A percentile compares a stretch with the other conserved stretches of the same genome.
Evolutionary conservation across 2,113 vertebrate species (phyloP).

Genomic region (Sardina pilchardus): DNA sequence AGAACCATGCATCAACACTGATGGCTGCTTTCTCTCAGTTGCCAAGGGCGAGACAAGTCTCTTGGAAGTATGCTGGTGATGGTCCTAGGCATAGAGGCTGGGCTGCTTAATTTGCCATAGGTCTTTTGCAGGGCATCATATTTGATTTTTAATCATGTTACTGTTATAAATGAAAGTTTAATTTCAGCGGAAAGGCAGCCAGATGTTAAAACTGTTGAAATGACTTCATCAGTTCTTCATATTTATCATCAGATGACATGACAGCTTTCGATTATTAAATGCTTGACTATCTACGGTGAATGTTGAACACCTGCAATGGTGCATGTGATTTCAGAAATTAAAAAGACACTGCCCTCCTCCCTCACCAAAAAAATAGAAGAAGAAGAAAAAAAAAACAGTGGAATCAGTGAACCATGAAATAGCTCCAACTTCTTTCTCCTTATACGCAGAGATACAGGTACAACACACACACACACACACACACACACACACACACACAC

Average conservation of each 20-base stretch:
- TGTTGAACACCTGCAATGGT: not conserved
- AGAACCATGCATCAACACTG: not conserved
- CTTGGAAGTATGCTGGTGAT: not conserved
- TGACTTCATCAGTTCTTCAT: not conserved
- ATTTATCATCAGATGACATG: not conserved
- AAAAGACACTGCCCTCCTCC: not conserved
- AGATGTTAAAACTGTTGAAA: not conserved
- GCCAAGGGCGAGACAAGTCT: not conserved
- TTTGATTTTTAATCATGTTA: not conserved
- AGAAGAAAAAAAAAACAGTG: conserved; percentile 71
- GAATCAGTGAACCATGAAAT: conserved; percentile 71
- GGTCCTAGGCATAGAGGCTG: not conserved
- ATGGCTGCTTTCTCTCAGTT: not conserved
- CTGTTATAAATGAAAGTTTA: not conserved
- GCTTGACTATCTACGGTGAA: not conserved
- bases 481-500: conserved; percentile 3
- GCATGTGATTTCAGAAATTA: not conserved
- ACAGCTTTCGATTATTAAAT: not conserved
- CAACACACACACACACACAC: conserved; percentile 42
- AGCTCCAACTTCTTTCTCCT: conserved; percentile 58
- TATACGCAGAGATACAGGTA: conserved; percentile 59
- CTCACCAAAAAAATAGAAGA: conserved; percentile 56
- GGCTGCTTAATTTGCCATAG: not conserved
- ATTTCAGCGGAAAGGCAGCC: not conserved
- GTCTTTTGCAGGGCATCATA: not conserved